These are phyloP conservation scores for Onychomys arenicola DNA, from an alignment of 2,797 vertebrate genomes.

Conservation along the genomic window DNA sequence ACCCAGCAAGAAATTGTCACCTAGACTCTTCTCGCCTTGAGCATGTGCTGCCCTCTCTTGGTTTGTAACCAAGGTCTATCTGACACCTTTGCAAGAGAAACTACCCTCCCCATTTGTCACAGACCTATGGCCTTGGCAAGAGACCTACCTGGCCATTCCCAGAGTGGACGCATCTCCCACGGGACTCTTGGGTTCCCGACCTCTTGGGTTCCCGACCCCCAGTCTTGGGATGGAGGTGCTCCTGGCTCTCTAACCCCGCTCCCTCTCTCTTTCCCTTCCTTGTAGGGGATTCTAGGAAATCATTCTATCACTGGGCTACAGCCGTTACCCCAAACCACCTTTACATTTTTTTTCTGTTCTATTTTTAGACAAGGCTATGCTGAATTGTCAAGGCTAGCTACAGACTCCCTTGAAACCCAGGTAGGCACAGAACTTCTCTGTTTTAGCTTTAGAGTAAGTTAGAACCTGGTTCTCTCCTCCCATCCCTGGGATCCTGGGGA, in stretches of 20 bases:
- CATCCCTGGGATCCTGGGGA: neutral
- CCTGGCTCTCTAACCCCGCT: neutral
- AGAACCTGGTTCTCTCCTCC: neutral
- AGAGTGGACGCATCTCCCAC: neutral
- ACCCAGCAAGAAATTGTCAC: neutral
- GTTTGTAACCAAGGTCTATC: neutral
- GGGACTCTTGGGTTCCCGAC: neutral
- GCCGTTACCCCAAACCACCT: neutral
- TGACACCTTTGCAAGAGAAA: neutral
- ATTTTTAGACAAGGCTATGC: neutral
- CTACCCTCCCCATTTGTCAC: neutral
- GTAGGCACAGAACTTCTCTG: neutral
- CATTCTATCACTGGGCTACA: neutral
- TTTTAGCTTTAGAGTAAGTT: neutral
- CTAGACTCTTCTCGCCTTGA: neutral
- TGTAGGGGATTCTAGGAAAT: neutral
- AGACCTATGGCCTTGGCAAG: neutral
- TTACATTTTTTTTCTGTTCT: neutral
- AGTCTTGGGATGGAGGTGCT: neutral
- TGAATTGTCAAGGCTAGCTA: neutral
- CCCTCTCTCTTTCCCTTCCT: neutral
- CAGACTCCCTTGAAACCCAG: neutral
- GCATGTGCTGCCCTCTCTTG: neutral
- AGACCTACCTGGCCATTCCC: neutral
- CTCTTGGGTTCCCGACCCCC: neutral